These are phyloP conservation scores for Cydia strobilella DNA, from an alignment of 1,140 invertebrate genomes.

Conservation along the genomic window DNA sequence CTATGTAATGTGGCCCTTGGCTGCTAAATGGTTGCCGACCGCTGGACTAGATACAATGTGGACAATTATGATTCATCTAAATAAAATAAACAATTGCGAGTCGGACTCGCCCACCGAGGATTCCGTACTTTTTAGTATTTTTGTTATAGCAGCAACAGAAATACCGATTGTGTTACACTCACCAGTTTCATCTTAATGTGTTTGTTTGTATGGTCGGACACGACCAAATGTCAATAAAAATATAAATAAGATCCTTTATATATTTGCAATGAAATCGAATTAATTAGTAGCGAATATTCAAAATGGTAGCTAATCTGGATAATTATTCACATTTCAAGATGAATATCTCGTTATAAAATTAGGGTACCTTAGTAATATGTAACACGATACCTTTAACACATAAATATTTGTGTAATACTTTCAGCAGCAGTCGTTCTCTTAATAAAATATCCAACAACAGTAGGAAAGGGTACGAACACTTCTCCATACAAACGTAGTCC, in stretches of 20 bases:
- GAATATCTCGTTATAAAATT: neutral
- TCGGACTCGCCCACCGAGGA: no score
- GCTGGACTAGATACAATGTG: neutral
- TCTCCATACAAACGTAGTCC: no score
- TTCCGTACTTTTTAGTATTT: no score
- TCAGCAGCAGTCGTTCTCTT: no score
- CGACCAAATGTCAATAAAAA: neutral
- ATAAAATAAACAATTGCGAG: no score
- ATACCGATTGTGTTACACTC: neutral
- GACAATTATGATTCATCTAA: no score
- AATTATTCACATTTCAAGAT: constrained; percentile 4
- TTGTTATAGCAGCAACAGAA: no score
- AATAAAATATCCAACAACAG: no score
- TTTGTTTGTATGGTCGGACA: neutral
- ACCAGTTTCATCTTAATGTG: constrained; percentile 15
- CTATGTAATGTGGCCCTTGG: no score
- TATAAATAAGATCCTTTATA: neutral
- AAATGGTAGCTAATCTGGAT: neutral
- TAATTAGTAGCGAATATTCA: constrained; percentile 3
- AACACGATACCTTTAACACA: neutral
- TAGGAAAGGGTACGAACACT: no score
- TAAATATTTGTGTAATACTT: no score
- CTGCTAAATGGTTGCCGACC: no score
- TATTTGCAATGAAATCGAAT: neutral
- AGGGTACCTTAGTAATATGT: neutral